Percentiles rank a stretch among this genome's conserved stretches.
Evolutionary conservation across 1,140 invertebrate species (phyloP).

Genomic region (Conopomorpha cramerella): DNA sequence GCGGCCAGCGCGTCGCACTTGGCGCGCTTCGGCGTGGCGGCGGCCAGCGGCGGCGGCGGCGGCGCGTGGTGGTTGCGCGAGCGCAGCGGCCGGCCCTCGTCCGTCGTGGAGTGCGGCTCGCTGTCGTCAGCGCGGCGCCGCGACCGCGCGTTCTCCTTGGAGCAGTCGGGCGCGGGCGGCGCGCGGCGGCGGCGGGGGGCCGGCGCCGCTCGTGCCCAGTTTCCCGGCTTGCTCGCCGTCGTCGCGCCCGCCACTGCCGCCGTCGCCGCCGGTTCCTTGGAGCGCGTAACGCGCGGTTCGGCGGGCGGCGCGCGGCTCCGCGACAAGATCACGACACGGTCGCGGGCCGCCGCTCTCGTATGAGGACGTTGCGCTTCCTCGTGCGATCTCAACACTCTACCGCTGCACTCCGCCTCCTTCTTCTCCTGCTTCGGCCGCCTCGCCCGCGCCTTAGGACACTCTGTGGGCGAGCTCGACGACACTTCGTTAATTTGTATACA

Average conservation of each 20-base stretch:
- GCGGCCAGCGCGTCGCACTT: constrained; percentile 19
- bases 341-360: constrained; percentile 9
- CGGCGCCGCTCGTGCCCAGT: constrained; percentile 7
- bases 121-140: constrained; percentile 4
- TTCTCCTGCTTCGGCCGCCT: constrained; percentile 12
- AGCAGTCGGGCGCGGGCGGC: constrained; percentile 21
- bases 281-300: background rate
- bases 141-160: constrained; percentile 11
- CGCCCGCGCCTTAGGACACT: constrained; percentile 23
- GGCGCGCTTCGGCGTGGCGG: constrained; percentile 18
- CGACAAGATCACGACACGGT: constrained; percentile 27
- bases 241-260: constrained; percentile 4
- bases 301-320: constrained; percentile 8
- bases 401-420: constrained; percentile 16
- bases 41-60: constrained; percentile 7
- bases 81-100: constrained; percentile 1
- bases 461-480: constrained; percentile 58
- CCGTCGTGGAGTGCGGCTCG: constrained; percentile 9
- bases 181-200: constrained; percentile 6
- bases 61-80: constrained; percentile 1
- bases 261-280: constrained; percentile 2
- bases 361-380: constrained; percentile 15
- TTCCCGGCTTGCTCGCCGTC: constrained; percentile 6
- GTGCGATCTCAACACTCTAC: constrained; percentile 43
- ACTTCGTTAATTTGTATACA: constrained; percentile 67